Base-by-base conservation (phyloP, 2,888 invertebrate genomes). In the Lymantria dispar region DNA sequence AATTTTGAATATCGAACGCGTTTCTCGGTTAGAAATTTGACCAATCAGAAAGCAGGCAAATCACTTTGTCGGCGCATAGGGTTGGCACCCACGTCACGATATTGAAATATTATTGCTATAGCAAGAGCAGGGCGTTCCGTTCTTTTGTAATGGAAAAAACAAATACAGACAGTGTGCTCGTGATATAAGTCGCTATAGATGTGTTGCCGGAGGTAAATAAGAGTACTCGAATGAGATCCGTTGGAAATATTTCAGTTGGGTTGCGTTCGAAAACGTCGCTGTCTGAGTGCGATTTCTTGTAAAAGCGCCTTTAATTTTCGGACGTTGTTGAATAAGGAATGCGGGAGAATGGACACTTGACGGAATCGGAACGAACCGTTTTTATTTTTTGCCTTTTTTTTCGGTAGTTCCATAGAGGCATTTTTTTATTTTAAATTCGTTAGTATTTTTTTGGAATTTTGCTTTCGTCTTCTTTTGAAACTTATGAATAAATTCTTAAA, bases 221-320 rank as follows among this genome's bases (percentile, higher is more conserved):
- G 85, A 80, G 83, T 74, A 76, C 85, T 86, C 72, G 81, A 84
- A 75, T 69, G 70, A 69, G 63, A 68, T 69, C 67, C 68, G 75
- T 62, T 76, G 76, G 78, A 80, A 82, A 86, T 85, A 86, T 88
- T 87, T 86, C 80, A 82, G 85, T 51, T 67, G 62, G 69, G 63
- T 62, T 59, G 65, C 67, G 70, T 65, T 68, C 62, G 64, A 56
- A 68, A 68, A 68, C 74, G 74, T 70, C 73, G 75, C 64, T 56
- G 69, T 53, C 73, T 85, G 86, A 90, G 90, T 90, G 90, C 88
- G 80, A 87, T 87, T 85, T 86, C 90, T 90, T 90, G 90, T 90
- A 86, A 75, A 71, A 67, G 74, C 76, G 68, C 74, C 80, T 82
- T 80, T 81, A 80, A 83, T 83, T 85, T 83, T 86, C 80, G 87